Evolutionary conservation across 1,140 invertebrate species (phyloP).

Genomic region (Solenopsis fugax): DNA sequence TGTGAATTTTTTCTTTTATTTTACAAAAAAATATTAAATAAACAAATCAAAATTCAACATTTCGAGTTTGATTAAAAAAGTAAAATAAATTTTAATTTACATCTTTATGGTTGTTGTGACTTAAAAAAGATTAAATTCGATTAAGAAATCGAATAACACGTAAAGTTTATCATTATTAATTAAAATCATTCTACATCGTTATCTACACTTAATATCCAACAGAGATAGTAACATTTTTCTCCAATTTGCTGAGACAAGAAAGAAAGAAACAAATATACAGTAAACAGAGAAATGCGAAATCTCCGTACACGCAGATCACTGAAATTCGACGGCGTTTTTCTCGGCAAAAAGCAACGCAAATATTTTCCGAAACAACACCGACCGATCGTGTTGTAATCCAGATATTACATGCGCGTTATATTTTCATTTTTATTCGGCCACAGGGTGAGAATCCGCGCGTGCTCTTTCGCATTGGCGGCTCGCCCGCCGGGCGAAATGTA

Average conservation of each 20-base stretch:
- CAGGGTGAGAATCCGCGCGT: constrained; percentile 46
- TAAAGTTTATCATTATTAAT: background rate
- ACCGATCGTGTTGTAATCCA: constrained; percentile 71
- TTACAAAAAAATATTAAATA: background rate
- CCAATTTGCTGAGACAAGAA: background rate
- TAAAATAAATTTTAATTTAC: background rate
- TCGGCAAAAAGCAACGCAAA: constrained; percentile 58
- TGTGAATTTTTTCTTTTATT: background rate
- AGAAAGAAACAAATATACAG: background rate
- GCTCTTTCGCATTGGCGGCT: background rate
- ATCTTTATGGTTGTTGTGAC: background rate
- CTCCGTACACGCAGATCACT: background rate
- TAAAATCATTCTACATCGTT: background rate
- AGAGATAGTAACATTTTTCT: background rate
- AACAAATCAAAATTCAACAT: background rate
- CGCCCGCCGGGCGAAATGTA: constrained; percentile 62
- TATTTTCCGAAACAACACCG: constrained; percentile 54
- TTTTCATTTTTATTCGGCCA: constrained; percentile 72
- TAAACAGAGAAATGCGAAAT: constrained; percentile 20
- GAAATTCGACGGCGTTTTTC: constrained; percentile 2
- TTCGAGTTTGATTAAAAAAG: constrained; percentile 6
- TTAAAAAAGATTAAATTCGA: background rate
- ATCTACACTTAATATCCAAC: background rate
- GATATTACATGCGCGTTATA: constrained; percentile 69
- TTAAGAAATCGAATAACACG: background rate